Evolutionary conservation across 2,888 invertebrate genomes (phyloP), one percentile per base, ranked within the genome.

Genomic region (Hydroisotoma schaefferi): DNA sequence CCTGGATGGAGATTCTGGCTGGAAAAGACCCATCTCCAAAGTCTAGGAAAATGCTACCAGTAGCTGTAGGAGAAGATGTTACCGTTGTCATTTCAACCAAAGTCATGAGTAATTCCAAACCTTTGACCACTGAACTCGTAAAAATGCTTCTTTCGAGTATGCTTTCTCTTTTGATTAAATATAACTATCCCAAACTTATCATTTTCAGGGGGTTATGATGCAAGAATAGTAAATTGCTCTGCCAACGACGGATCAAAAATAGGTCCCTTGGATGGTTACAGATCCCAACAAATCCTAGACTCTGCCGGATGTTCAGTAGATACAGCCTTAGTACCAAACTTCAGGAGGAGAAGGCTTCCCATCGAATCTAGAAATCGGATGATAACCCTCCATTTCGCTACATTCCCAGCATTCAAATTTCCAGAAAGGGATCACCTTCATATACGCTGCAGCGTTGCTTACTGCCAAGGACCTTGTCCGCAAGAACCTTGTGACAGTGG

Each of bases 361-460:
- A 65, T 65, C 12, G 73, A 72, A 49, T 65, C 69, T 1, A 61
- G 71, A 44, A 69, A 72, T 18, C 67, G 72, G 2, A 55, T 72
- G 29, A 65, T 72, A 12, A 75, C 74, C 40, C 65, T 75, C 3
- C 72, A 74, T 37, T 74, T 73, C 69, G 80, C 87, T 0, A 85
- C 84, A 20, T 90, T 90, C 78, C 84, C 87, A 1, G 90, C 89
- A 3, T 90, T 90, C 74, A 88, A 88, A 74, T 90, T 90, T 76
- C 89, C 89, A 2, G 88, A 88, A 74, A 80, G 87, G 66, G 87
- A 87, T 63, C 83, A 86, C 63, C 77, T 90, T 40, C 89, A 89
- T 76, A 78, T 89, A 47, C 84, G 85, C n/a, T 90, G 90, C 76
- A 84, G 84, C 20, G 81, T 90, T 44, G 85, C 87, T 71, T 77